Evolutionary conservation across 1,140 invertebrate species (phyloP).

Genomic region (Reticulitermes speratus): DNA sequence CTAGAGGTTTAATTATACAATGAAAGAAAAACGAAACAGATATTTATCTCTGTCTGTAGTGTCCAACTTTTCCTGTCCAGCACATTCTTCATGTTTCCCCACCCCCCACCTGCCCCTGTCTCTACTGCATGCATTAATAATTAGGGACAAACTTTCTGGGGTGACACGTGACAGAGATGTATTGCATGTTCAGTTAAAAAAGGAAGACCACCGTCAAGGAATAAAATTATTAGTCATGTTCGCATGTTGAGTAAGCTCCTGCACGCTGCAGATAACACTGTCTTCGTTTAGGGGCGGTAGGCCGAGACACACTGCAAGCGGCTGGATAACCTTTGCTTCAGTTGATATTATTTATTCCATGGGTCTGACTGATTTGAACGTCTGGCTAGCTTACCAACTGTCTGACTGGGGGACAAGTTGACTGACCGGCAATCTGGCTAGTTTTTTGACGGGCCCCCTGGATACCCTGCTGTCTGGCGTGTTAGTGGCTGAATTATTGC

Average conservation of each 20-base stretch:
- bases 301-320: neutral
- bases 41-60: neutral
- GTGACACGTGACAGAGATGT: neutral
- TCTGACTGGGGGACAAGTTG: too few relatives aligned
- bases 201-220: neutral
- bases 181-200: neutral
- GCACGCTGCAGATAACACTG: neutral
- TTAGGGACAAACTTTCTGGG: neutral
- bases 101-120: neutral
- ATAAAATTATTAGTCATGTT: constrained; percentile 8
- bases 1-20: neutral
- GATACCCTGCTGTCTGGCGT: too few relatives aligned
- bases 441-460: too few relatives aligned
- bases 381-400: too few relatives aligned
- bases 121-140: neutral
- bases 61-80: neutral
- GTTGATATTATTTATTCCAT: neutral
- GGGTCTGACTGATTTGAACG: too few relatives aligned
- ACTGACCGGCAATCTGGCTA: too few relatives aligned
- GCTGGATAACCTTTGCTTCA: neutral
- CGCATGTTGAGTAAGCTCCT: neutral
- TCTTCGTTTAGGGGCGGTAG: neutral
- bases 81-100: neutral
- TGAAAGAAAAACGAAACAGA: neutral
- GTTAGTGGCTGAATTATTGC: too few relatives aligned